Evolutionary conservation across 1,140 invertebrate species (phyloP).

Genomic region (Drosophila gunungcola): DNA sequence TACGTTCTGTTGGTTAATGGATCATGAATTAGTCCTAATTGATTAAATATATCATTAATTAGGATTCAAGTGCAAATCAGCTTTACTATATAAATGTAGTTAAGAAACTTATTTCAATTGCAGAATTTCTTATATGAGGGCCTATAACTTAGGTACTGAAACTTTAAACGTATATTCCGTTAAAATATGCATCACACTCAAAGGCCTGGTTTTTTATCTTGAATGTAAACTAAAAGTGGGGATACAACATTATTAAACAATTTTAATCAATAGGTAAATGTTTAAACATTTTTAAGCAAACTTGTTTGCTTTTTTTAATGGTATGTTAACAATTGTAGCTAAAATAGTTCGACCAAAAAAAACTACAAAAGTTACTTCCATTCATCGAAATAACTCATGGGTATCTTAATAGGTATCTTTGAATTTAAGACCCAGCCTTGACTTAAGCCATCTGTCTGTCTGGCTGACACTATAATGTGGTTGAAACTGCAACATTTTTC

Average conservation of each 20-base stretch:
- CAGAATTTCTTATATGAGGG: too few species aligned
- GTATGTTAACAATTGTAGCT: not conserved
- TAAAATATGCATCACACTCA: too few species aligned
- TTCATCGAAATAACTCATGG: not conserved
- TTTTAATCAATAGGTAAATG: too few species aligned
- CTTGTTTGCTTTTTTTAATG: too few species aligned
- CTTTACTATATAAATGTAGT: too few species aligned
- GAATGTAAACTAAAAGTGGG: too few species aligned
- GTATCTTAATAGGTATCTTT: not conserved
- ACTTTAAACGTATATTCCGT: too few species aligned
- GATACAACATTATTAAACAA: too few species aligned
- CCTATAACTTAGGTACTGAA: too few species aligned
- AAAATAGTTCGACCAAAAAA: not conserved
- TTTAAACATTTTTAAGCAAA: too few species aligned
- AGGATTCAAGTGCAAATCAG: not conserved
- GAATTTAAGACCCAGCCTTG: not conserved
- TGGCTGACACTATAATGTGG: slow-evolving; percentile 10
- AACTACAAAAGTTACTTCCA: not conserved
- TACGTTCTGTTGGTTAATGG: slow-evolving; percentile 4
- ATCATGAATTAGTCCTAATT: not conserved
- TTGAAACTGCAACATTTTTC: slow-evolving; percentile 34
- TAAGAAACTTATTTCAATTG: too few species aligned
- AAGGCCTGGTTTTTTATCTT: too few species aligned
- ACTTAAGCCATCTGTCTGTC: slow-evolving; percentile 3
- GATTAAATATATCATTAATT: not conserved